A percentile compares a stretch with the other conserved stretches of the same genome.
phyloP scores from a whole-genome alignment of 2,113 vertebrate species.

The Chrysemys picta region DNA sequence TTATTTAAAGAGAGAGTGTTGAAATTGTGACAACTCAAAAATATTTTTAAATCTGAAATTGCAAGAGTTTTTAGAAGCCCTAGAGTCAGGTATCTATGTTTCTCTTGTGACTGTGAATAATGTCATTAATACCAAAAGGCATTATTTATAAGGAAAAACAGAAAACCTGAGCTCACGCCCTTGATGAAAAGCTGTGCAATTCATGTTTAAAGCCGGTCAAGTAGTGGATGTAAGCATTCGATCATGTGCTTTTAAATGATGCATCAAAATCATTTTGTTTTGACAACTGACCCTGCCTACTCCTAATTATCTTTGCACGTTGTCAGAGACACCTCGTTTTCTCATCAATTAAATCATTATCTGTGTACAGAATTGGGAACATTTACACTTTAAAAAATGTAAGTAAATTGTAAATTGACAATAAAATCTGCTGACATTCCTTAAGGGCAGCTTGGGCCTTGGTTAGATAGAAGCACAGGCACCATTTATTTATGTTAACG shows the following conservation, averaged over 20 bases:
- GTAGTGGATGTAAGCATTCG: background rate
- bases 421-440: background rate
- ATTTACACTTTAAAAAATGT: background rate
- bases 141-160: background rate
- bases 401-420: background rate
- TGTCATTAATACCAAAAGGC: background rate
- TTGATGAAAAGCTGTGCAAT: background rate
- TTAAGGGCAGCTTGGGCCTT: background rate
- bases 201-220: background rate
- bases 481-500: background rate
- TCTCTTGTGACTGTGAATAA: background rate
- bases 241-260: background rate
- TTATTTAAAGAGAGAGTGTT: background rate
- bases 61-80: background rate
- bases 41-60: background rate
- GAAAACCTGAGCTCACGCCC: background rate
- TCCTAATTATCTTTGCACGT: background rate
- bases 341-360: fast-evolving
- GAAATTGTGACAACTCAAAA: background rate
- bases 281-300: background rate
- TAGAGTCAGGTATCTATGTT: background rate
- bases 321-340: background rate
- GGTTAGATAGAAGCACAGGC: background rate
- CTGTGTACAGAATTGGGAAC: background rate
- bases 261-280: background rate